Evolutionary conservation across 2,797 vertebrate genomes (phyloP).

Genomic region (Myiothlypis coronata): DNA sequence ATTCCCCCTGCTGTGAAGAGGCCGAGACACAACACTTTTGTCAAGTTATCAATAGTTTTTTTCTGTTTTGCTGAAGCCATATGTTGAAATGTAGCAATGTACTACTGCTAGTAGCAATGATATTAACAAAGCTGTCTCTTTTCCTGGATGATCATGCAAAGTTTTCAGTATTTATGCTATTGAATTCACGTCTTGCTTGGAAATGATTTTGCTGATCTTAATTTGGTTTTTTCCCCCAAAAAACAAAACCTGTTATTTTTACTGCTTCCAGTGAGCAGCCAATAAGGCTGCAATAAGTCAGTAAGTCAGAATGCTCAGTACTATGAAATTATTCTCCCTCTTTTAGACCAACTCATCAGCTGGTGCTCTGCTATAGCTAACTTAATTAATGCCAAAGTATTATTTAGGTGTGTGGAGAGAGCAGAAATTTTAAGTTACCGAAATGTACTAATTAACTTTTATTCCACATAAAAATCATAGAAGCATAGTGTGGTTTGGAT

Average conservation of each 20-base stretch:
- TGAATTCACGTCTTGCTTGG: slow-evolving; percentile 7
- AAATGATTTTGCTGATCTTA: slow-evolving; percentile 37
- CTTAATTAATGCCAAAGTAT: background rate
- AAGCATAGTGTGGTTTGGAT: background rate
- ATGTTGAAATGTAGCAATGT: slow-evolving; percentile 37
- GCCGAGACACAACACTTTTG: slow-evolving; percentile 36
- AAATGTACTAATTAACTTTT: background rate
- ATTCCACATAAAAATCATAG: background rate
- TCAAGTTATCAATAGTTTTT: slow-evolving; percentile 53
- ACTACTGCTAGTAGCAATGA: slow-evolving; percentile 8
- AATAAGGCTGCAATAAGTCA: background rate
- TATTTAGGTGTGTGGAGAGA: background rate
- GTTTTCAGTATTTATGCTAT: slow-evolving; percentile 37
- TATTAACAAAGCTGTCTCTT: slow-evolving; percentile 50
- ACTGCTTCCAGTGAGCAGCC: background rate
- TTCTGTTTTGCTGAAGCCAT: background rate
- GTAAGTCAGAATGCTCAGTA: background rate
- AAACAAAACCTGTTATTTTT: background rate
- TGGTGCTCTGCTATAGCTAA: background rate
- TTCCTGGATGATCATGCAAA: slow-evolving; percentile 10
- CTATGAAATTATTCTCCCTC: background rate
- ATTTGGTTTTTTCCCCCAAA: background rate
- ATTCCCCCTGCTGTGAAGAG: slow-evolving; percentile 23
- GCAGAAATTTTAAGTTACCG: background rate
- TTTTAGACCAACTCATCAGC: background rate